These are phyloP conservation scores for Pogoniulus pusillus DNA, from an alignment of 2,797 vertebrate genomes.

Conservation along the genomic window DNA sequence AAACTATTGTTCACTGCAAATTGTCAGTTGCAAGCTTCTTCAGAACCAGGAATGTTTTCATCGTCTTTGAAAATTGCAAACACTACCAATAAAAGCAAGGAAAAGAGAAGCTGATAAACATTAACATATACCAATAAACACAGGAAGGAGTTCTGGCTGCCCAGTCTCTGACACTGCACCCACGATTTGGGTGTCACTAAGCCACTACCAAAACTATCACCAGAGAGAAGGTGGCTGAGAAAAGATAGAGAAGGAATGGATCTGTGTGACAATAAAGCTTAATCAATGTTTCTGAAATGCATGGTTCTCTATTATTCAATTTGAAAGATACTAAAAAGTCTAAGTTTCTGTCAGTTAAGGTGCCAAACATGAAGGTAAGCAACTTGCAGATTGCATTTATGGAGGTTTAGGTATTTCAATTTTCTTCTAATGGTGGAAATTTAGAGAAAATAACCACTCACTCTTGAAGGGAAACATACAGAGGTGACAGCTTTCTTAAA, in stretches of 20 bases:
- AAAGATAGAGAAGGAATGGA: not conserved
- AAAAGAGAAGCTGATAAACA: not conserved
- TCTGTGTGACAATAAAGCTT: not conserved
- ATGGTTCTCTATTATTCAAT: not conserved
- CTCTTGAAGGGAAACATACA: not conserved
- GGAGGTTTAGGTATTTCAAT: not conserved
- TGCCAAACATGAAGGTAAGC: not conserved
- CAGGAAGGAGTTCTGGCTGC: not conserved
- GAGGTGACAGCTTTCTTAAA: constrained; percentile 47
- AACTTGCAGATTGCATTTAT: not conserved
- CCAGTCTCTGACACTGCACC: not conserved
- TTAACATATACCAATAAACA: not conserved
- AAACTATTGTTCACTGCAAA: not conserved
- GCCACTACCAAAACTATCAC: not conserved
- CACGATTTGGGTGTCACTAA: not conserved
- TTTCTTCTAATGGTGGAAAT: constrained; percentile 15
- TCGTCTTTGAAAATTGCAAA: not conserved
- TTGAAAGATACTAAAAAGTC: not conserved
- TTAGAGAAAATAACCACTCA: not conserved
- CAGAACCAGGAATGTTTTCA: not conserved
- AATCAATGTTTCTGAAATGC: not conserved
- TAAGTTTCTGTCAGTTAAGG: not conserved
- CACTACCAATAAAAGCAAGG: not conserved
- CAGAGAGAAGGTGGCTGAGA: not conserved
- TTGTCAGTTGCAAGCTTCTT: not conserved